Base-by-base conservation (phyloP, 2,113 vertebrate genomes). In the Siniperca knerii region DNA sequence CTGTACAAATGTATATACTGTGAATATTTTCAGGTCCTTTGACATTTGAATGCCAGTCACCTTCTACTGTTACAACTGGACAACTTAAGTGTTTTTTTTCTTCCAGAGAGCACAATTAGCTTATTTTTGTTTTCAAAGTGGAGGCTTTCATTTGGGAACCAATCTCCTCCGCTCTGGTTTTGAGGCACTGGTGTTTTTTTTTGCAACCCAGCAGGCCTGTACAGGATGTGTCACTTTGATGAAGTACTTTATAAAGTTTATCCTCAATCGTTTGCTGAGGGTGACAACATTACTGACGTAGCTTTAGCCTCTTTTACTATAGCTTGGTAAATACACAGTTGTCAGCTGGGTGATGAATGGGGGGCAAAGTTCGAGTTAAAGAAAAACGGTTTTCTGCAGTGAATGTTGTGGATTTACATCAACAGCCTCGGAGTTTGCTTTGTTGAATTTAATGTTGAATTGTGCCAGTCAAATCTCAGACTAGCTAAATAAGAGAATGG, bases 251-350 rank as follows among this genome's bases (percentile, higher is more conserved):
- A 1, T 52, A 48, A 21, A 52, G 42, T 66, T 35, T 48, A 21
- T 66, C 37, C 18, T n/a, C 13, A 4, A 9, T 66, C 61, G 73
- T 86, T 81, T 81, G 54, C 76, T 18, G 12, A 71, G 33, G 65
- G 64, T 18, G 40, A 64, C 18, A 1, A 64, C 18, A 1, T 42
- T n/a, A 66, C 77, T 29, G 50, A 66, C 48, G 0, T 10, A 33
- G 72, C 60, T 33, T 40, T 20, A 46, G 13, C 60, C 29, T 46
- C 4, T 2, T n/a, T 46, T 33, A 18, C n/a, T 58, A 1, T 16
- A 62, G 50, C 15, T 33, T 2, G 0, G 69, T 65, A 44, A 69
- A 69, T 23, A 65, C 55, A 55, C 1, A 8, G 1, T 2, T 64
- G 48, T 57, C 70, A 83, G 18, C 62, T 0, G 9, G 18, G 48